Conservation (phyloP, 2,113 vertebrate genomes). For the Chaetodon auriga region DNA sequence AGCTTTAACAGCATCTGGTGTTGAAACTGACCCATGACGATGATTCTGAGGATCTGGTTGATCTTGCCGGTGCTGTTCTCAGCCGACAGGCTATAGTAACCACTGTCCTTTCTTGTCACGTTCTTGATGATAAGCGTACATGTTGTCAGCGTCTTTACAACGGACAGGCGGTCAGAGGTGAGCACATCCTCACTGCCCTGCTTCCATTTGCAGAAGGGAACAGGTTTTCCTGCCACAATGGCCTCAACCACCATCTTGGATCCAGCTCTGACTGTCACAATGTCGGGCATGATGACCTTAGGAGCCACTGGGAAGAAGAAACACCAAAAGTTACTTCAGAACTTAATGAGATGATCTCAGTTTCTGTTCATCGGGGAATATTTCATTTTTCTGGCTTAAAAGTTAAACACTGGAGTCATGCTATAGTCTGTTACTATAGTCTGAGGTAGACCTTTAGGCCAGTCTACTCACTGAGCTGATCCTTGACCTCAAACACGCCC, state of each 20-base stretch:
- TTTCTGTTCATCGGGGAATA: not conserved
- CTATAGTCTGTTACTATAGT: not conserved
- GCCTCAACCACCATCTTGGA: conserved; percentile 95
- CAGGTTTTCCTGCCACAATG: conserved; percentile 93
- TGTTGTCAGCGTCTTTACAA: conserved; percentile 89
- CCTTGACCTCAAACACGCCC: conserved; percentile 96
- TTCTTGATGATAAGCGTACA: conserved; percentile 94
- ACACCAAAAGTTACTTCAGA: not conserved
- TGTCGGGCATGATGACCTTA: conserved; percentile 94
- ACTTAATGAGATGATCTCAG: not conserved
- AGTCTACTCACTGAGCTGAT: conserved; percentile 93
- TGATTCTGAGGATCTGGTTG: conserved; percentile 92
- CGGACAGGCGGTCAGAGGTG: conserved; percentile 91
- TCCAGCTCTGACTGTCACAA: conserved; percentile 92
- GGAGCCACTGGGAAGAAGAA: conserved; percentile 88
- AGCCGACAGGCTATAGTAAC: conserved; percentile 93
- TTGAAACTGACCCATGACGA: conserved; percentile 89
- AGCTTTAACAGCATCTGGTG: not conserved
- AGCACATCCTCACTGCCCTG: conserved; percentile 91
- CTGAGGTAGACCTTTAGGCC: not conserved
- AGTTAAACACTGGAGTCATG: not conserved
- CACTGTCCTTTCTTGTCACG: conserved; percentile 92
- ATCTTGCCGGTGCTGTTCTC: conserved; percentile 91
- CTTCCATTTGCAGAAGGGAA: conserved; percentile 92
- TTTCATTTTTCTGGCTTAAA: not conserved